These are phyloP conservation scores for Heliconius himera DNA, from an alignment of 1,140 invertebrate genomes.

Conservation along the genomic window DNA sequence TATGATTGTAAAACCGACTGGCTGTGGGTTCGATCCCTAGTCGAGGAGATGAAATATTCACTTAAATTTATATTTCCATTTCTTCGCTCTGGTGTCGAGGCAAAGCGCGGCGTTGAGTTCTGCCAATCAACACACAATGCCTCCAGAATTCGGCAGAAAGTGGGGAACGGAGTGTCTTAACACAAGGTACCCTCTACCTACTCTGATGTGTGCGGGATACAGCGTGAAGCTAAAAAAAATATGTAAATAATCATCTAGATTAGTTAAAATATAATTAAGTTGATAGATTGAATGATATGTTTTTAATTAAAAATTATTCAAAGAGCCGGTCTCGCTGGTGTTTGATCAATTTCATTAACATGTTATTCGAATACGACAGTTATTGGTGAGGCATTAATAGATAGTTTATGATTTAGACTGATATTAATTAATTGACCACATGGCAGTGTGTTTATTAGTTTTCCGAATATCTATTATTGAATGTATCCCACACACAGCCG, in stretches of 20 bases:
- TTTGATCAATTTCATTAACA: constrained; percentile 41
- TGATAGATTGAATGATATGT: constrained; percentile 22
- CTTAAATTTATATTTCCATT: too few relatives aligned
- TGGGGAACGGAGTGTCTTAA: too few relatives aligned
- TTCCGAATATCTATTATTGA: background rate
- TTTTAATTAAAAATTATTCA: constrained; percentile 29
- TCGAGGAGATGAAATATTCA: too few relatives aligned
- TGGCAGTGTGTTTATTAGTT: background rate
- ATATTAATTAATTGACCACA: constrained; percentile 28
- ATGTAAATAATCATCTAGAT: background rate
- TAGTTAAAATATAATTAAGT: constrained; percentile 11
- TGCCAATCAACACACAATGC: too few relatives aligned
- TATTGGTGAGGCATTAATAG: constrained; percentile 28
- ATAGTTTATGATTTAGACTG: constrained; percentile 30
- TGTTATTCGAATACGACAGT: constrained; percentile 38
- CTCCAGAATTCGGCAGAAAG: too few relatives aligned
- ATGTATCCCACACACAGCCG: background rate
- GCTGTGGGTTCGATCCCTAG: too few relatives aligned
- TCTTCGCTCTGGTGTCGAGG: too few relatives aligned
- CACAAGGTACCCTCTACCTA: too few relatives aligned
- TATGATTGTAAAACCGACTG: too few relatives aligned
- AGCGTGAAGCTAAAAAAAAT: too few relatives aligned
- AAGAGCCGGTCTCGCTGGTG: constrained; percentile 29
- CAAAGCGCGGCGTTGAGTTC: too few relatives aligned
- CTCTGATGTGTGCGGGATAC: too few relatives aligned